Percentiles rank a stretch among this genome's conserved stretches.
phyloP scores from a whole-genome alignment of 2,888 invertebrate genomes.

The Acleris laterana region DNA sequence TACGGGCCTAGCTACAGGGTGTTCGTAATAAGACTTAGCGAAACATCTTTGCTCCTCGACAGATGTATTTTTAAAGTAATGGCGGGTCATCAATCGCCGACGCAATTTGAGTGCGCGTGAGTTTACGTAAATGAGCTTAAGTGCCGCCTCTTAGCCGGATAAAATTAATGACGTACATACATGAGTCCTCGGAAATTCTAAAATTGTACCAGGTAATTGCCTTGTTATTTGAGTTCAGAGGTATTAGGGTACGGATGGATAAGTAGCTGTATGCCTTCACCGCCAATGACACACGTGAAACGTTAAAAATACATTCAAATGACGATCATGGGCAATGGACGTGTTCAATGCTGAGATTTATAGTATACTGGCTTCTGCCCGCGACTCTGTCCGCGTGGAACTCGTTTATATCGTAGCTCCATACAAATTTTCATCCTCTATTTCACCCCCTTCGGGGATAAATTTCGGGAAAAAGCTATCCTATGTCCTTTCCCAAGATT shows the following conservation, averaged over 20 bases:
- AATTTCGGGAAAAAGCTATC: no score
- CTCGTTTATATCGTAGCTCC: no score
- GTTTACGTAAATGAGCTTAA: slow-evolving; percentile 34
- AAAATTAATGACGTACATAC: slow-evolving; percentile 30
- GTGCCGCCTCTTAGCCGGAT: slow-evolving; percentile 27
- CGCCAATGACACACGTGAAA: no score
- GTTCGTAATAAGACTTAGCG: neutral
- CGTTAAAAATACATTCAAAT: no score
- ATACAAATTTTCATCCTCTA: no score
- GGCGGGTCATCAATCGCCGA: slow-evolving; percentile 28
- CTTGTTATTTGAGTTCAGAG: neutral
- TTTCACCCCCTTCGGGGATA: no score
- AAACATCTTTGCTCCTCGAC: slow-evolving; percentile 11
- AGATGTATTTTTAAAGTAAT: slow-evolving; percentile 34
- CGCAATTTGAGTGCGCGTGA: slow-evolving; percentile 31
- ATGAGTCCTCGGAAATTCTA: slow-evolving; percentile 12
- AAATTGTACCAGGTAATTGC: slow-evolving; percentile 8
- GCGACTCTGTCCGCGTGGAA: no score
- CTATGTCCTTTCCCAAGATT: no score
- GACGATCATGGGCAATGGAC: no score
- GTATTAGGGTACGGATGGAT: neutral
- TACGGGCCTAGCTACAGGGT: neutral
- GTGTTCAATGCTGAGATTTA: no score
- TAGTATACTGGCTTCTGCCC: no score
- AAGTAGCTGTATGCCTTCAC: neutral